A percentile compares a stretch with the other conserved stretches of the same genome.
phyloP scores from a whole-genome alignment of 2,113 vertebrate species.

The Ondatra zibethicus region DNA sequence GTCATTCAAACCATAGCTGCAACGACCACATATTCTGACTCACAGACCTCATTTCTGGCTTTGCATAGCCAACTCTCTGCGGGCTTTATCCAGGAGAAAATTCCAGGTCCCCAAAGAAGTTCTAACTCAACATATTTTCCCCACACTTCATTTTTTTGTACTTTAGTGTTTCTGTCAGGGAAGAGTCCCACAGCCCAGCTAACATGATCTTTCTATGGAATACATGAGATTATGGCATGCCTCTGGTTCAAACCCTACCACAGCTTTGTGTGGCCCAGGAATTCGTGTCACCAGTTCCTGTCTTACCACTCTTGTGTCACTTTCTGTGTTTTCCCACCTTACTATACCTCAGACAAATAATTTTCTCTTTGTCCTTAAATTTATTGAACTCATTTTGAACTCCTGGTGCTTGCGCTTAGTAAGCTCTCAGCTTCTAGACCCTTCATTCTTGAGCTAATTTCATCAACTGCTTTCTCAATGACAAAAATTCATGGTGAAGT shows the following conservation, averaged over 20 bases:
- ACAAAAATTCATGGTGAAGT: conserved; percentile 1
- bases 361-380: background rate
- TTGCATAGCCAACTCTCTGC: conserved; percentile 50
- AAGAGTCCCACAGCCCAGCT: background rate
- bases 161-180: background rate
- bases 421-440: background rate
- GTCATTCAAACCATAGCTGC: conserved; percentile 71
- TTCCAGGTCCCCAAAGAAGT: background rate
- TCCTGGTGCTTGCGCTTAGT: background rate
- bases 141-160: background rate
- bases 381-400: background rate
- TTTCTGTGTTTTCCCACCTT: background rate
- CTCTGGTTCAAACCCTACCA: background rate
- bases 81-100: conserved; percentile 58
- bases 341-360: background rate
- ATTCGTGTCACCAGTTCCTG: background rate
- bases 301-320: background rate
- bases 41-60: conserved; percentile 56
- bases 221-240: background rate
- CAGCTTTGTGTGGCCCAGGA: background rate
- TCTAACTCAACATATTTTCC: conserved; percentile 50
- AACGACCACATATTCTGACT: conserved; percentile 73
- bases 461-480: background rate
- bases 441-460: background rate
- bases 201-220: background rate